Percentiles rank a stretch among this genome's conserved stretches.
These are phyloP conservation scores for Dinomys branickii DNA, from an alignment of 2,113 vertebrate genomes.

Conservation along the genomic window DNA sequence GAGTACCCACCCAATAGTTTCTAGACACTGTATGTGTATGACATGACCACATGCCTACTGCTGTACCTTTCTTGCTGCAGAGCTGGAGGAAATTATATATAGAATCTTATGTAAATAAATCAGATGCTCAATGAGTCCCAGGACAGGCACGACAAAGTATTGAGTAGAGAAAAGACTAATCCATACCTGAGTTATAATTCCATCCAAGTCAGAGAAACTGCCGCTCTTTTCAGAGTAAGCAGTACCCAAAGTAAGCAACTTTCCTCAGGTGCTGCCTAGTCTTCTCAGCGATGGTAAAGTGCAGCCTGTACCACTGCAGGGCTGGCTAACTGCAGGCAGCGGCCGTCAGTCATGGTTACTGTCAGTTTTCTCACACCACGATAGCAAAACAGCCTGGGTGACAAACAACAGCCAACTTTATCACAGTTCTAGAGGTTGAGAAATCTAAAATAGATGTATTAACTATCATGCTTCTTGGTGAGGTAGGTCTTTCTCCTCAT, in stretches of 20 bases:
- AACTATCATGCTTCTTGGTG: not conserved
- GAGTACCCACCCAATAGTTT: not conserved
- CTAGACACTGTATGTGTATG: not conserved
- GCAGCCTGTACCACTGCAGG: not conserved
- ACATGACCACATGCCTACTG: not conserved
- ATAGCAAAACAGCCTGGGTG: not conserved
- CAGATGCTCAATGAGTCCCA: not conserved
- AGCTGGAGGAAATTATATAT: not conserved
- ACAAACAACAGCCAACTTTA: not conserved
- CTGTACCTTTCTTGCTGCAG: not conserved
- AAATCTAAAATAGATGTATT: not conserved
- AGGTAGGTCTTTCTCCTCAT: not conserved
- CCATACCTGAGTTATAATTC: not conserved
- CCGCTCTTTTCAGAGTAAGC: not conserved
- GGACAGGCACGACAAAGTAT: not conserved
- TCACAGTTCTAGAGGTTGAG: not conserved
- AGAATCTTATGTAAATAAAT: not conserved
- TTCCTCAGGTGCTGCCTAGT: not conserved
- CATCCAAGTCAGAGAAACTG: not conserved
- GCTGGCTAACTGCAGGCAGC: not conserved
- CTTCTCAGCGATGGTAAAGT: not conserved
- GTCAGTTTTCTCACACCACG: not conserved
- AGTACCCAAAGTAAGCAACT: not conserved
- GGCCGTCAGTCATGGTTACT: not conserved
- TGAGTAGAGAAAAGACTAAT: not conserved